phyloP scores from a whole-genome alignment of 2,888 invertebrate genomes.

The Yponomeuta cagnagella region DNA sequence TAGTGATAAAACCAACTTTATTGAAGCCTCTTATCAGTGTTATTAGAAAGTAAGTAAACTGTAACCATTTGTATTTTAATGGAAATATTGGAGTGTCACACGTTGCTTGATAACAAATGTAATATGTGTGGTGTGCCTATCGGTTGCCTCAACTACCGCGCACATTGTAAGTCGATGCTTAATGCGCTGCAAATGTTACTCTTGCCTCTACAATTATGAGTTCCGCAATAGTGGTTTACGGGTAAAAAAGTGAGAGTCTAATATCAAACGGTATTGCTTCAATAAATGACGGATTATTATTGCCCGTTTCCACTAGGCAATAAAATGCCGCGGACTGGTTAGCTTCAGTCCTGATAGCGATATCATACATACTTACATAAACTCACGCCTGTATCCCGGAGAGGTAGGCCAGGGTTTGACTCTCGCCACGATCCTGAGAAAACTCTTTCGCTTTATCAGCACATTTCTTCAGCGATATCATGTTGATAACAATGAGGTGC shows the following conservation, averaged over 20 bases:
- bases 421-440: no score
- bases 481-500: neutral
- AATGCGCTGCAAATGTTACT: neutral
- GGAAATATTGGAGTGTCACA: slow-evolving; percentile 60
- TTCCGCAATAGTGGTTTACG: slow-evolving; percentile 13
- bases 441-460: no score
- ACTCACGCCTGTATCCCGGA: no score
- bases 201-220: neutral
- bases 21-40: slow-evolving; percentile 71
- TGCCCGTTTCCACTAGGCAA: neutral
- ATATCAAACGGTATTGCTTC: slow-evolving; percentile 3
- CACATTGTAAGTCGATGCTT: neutral
- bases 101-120: slow-evolving; percentile 46
- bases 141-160: slow-evolving; percentile 18
- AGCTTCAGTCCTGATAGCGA: neutral
- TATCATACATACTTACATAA: no score
- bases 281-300: slow-evolving; percentile 2
- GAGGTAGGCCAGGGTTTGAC: no score
- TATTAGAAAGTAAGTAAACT: slow-evolving; percentile 74
- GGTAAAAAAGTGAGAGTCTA: slow-evolving; percentile 14
- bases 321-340: neutral
- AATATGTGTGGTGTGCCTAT: slow-evolving; percentile 15
- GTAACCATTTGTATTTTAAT: slow-evolving; percentile 68
- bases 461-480: neutral
- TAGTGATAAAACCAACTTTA: slow-evolving; percentile 71